Evolutionary conservation across 2,797 vertebrate genomes (phyloP).

Genomic region (Clarias laeviceps): DNA sequence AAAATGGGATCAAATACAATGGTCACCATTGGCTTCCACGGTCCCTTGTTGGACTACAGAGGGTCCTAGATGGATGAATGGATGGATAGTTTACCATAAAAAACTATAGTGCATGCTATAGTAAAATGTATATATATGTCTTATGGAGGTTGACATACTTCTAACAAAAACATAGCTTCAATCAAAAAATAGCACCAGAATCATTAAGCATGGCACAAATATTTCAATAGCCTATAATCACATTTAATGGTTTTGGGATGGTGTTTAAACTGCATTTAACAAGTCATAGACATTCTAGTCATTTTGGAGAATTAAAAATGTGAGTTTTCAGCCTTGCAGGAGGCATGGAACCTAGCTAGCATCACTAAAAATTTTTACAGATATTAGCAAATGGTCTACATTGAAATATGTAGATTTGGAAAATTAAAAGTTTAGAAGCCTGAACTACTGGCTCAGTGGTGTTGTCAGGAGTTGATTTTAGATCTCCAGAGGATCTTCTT

Average conservation of each 20-base stretch:
- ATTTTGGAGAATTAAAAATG: too few species aligned
- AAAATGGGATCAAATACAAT: too few species aligned
- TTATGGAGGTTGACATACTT: not conserved
- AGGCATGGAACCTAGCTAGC: too few species aligned
- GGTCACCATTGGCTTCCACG: too few species aligned
- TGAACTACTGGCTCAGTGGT: not conserved
- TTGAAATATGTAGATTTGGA: not conserved
- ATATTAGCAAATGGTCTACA: not conserved
- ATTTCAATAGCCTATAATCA: not conserved
- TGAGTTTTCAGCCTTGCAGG: too few species aligned
- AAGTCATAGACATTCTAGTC: not conserved
- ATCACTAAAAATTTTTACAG: not conserved
- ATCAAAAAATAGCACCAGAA: not conserved
- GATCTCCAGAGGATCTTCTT: not conserved
- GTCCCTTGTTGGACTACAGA: too few species aligned
- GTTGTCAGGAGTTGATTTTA: not conserved
- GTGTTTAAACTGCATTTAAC: not conserved
- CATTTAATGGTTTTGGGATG: not conserved
- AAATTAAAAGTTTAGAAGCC: not conserved
- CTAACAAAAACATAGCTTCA: not conserved
- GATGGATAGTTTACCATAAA: too few species aligned
- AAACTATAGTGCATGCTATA: too few species aligned
- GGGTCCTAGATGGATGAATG: too few species aligned
- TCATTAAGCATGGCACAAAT: not conserved
- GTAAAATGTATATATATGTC: too few species aligned